Base-by-base conservation (phyloP, 2,113 vertebrate genomes). In the Pachyramphus minor region DNA sequence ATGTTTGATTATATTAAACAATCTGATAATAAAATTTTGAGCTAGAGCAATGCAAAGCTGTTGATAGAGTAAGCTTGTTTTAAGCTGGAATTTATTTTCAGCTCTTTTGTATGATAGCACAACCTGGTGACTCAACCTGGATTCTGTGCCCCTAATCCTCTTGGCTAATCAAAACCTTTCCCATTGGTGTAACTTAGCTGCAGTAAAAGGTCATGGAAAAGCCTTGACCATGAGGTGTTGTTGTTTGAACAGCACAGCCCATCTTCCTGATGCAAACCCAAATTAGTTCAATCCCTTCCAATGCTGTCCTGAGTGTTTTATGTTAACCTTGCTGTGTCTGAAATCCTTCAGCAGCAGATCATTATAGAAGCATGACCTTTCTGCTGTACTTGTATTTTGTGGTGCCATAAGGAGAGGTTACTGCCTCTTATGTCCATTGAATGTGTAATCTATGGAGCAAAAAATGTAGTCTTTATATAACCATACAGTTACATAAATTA, bases 141-240 rank as follows among this genome's bases (percentile, higher is more conserved):
- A 55, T 84, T 89, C 68, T n/a, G 60, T 6, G 9, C 49, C 69
- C 47, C 73, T 96, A 84, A 92, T 95, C 84, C 91, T 87, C 64
- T 71, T 93, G 87, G 67, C 49, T 89, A 78, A 93, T 67, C 60
- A 63, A 84, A 90, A 59, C 60, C 64, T 78, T 88, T 89, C 91
- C 81, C n/a, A 12, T 35, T 93, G 86, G 55, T 87, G 73, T 89
- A 95, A 84, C 56, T 89, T 47, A 8, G 56, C 47, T 84, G 79
- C 77, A 89, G 1, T 84, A 59, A 95, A 95, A 97, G 95, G 77
- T 89, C 73, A 89, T 49, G 69, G 89, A 84, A 63, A 49, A 93
- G 39, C 89, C 68, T 89, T 86, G 93, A 68, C 89, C 73, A 28
- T 92, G 76, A 95, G 73, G 47, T 81, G 71, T 72, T 68, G 47